Evolutionary conservation across 2,888 invertebrate species (phyloP).

Genomic region (Caenorhabditis doughertyi): DNA sequence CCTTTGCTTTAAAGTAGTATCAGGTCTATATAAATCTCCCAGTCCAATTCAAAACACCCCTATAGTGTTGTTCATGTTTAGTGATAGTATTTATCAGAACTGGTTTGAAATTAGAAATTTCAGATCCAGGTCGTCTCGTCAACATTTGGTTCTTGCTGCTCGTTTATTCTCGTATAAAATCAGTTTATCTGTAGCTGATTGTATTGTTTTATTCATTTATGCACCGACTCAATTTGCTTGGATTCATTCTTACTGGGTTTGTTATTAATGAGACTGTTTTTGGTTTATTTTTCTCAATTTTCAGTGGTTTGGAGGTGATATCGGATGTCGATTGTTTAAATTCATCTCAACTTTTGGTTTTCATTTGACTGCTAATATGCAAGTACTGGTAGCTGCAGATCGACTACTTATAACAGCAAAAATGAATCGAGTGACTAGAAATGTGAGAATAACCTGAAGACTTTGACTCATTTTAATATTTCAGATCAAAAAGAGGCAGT

Average conservation of each 20-base stretch:
- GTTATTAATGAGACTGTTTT: background rate
- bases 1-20: constrained; percentile 5
- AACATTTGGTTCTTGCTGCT: constrained; percentile 70
- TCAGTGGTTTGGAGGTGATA: constrained; percentile 75
- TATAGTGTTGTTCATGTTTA: constrained; percentile 29
- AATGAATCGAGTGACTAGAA: constrained; percentile 67
- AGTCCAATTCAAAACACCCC: background rate
- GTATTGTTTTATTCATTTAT: constrained; percentile 73
- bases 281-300: background rate
- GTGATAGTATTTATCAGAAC: constrained; percentile 5
- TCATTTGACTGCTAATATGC: constrained; percentile 76
- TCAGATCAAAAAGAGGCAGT: constrained; percentile 62
- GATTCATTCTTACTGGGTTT: constrained; percentile 73
- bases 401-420: constrained; percentile 71
- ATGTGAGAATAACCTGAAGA: constrained; percentile 19
- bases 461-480: background rate
- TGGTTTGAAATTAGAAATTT: background rate
- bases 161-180: constrained; percentile 72
- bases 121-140: constrained; percentile 61
- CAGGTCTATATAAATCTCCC: background rate
- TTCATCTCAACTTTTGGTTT: constrained; percentile 75
- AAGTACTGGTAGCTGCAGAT: constrained; percentile 75
- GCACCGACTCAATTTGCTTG: constrained; percentile 75
- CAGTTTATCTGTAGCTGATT: constrained; percentile 72
- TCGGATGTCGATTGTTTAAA: constrained; percentile 70